phyloP scores from a whole-genome alignment of 2,113 vertebrate genomes.

The Lasiurus cinereus region DNA sequence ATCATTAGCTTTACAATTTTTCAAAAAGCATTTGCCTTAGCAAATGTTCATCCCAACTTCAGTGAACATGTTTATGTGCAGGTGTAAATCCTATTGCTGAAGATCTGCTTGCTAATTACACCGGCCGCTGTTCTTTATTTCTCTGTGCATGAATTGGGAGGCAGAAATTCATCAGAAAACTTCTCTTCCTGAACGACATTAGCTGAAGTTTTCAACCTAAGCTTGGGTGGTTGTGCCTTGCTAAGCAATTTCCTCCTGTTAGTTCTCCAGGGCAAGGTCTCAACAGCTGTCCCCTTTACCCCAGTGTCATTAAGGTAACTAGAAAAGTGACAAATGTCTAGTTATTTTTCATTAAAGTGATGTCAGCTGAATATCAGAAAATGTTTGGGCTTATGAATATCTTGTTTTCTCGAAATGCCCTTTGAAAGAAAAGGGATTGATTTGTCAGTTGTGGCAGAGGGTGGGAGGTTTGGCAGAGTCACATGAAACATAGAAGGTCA shows the following conservation, averaged over 20 bases:
- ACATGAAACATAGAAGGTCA: not conserved
- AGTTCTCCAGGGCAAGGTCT: not conserved
- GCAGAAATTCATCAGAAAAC: constrained; percentile 72
- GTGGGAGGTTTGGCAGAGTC: not conserved
- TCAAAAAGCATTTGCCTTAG: constrained; percentile 73
- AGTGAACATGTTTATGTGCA: constrained; percentile 69
- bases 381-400: constrained; percentile 52
- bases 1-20: constrained; percentile 81
- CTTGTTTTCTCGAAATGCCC: not conserved
- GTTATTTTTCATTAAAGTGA: constrained; percentile 61
- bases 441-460: fast-evolving
- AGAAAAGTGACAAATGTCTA: constrained; percentile 57
- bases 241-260: constrained; percentile 61
- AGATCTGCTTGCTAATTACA: constrained; percentile 70
- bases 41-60: constrained; percentile 60
- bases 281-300: not conserved
- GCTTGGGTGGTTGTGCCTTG: not conserved
- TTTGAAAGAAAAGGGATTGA: not conserved
- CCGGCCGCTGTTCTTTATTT: constrained; percentile 65
- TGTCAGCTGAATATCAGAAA: constrained; percentile 61
- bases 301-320: not conserved
- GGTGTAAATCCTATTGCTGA: constrained; percentile 75
- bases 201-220: constrained; percentile 26
- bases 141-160: not conserved
- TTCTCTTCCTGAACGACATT: constrained; percentile 71